phyloP scores from a whole-genome alignment of 2,888 invertebrate species.

The Nephrocerus scutellatus region DNA sequence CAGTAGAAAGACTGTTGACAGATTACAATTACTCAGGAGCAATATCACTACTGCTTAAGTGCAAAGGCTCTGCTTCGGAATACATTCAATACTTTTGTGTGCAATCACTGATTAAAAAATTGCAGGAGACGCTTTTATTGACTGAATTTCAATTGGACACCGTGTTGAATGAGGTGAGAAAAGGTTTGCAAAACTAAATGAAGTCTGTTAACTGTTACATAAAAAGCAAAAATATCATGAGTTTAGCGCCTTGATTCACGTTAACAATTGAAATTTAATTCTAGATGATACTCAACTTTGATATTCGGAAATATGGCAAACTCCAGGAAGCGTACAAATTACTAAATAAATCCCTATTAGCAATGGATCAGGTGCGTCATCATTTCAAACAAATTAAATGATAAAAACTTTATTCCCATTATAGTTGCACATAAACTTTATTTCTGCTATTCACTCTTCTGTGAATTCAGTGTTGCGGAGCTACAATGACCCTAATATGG shows the following conservation, averaged over 20 bases:
- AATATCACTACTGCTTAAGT: conserved; percentile 80
- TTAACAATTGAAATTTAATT: background rate
- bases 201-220: background rate
- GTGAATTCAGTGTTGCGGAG: conserved; percentile 55
- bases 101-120: conserved; percentile 72
- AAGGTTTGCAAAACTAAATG: background rate
- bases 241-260: background rate
- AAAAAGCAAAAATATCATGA: background rate
- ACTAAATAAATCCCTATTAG: conserved; percentile 83
- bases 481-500: conserved; percentile 47
- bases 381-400: background rate
- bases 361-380: conserved; percentile 66
- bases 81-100: conserved; percentile 89
- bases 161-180: conserved; percentile 70
- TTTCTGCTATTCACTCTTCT: conserved; percentile 81
- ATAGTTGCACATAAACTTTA: conserved; percentile 86
- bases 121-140: conserved; percentile 85
- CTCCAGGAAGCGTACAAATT: conserved; percentile 81
- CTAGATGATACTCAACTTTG: conserved; percentile 58
- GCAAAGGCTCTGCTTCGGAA: conserved; percentile 75
- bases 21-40: conserved; percentile 85
- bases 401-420: conserved; percentile 6
- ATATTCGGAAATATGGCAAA: conserved; percentile 70
- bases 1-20: conserved; percentile 71
- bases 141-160: conserved; percentile 87